These are phyloP conservation scores for Rutilus rutilus DNA, from an alignment of 2,113 vertebrate genomes.

Conservation along the genomic window DNA sequence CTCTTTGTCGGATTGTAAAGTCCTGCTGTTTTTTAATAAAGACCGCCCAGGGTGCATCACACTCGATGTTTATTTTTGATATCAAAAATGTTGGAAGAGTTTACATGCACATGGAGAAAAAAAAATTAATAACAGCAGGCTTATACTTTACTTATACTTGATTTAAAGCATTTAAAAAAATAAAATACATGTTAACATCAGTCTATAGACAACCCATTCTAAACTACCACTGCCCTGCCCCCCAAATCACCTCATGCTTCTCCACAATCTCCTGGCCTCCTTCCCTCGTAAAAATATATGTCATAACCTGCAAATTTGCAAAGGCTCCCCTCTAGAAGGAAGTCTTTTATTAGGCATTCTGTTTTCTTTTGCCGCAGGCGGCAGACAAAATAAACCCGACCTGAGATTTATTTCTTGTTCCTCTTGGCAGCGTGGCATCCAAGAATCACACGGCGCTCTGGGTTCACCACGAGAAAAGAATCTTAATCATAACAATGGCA, in stretches of 20 bases:
- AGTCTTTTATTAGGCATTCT: conserved; percentile 83
- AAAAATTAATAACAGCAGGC: background rate
- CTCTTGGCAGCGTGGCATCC: conserved; percentile 72
- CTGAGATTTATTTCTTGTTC: conserved; percentile 76
- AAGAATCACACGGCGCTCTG: conserved; percentile 84
- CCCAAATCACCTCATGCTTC: conserved; percentile 1
- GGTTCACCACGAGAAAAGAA: conserved; percentile 82
- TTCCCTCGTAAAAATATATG: conserved; percentile 60
- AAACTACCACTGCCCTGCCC: conserved; percentile 1
- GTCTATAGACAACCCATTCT: background rate
- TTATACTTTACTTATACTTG: background rate
- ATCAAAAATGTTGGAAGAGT: conserved; percentile 42
- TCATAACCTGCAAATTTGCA: conserved; percentile 70
- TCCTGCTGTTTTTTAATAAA: conserved; percentile 35
- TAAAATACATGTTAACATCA: background rate
- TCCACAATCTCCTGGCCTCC: conserved; percentile 36
- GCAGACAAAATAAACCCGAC: conserved; percentile 83
- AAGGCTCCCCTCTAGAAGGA: conserved; percentile 77
- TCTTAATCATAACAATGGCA: conserved; percentile 87
- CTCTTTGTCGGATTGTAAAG: conserved; percentile 26
- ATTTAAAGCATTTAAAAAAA: background rate
- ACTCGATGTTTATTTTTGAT: conserved; percentile 36
- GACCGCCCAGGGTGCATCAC: conserved; percentile 56
- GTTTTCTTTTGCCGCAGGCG: conserved; percentile 79
- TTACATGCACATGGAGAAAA: background rate